A percentile compares a stretch with the other conserved stretches of the same genome.
Conservation (phyloP, 1,140 invertebrate species). For the Bathynomus jamesi region DNA sequence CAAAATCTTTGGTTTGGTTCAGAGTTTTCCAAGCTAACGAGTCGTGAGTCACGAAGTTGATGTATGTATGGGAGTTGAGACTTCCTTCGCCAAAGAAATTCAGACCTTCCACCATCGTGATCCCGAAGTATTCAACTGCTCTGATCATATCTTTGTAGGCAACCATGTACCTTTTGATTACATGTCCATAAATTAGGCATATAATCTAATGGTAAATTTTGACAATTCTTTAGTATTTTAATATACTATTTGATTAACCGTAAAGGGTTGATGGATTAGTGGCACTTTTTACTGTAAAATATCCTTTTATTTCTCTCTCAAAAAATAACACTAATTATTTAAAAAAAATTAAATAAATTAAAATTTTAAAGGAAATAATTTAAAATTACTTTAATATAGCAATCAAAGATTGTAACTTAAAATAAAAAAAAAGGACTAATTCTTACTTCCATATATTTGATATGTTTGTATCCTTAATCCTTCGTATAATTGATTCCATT, state of each 20-base stretch:
- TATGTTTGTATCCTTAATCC: conserved; percentile 24
- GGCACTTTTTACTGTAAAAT: no score
- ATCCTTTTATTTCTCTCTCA: no score
- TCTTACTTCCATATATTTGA: conserved; percentile 30
- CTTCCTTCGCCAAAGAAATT: conserved; percentile 71
- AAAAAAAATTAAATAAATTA: no score
- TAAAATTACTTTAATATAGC: no score
- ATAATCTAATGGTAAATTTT: no score
- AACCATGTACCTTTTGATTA: conserved; percentile 43
- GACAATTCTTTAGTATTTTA: no score
- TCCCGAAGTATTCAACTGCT: conserved; percentile 73
- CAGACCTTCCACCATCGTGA: conserved; percentile 50
- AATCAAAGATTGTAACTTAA: neutral
- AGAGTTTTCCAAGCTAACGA: conserved; percentile 46
- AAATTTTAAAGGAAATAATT: no score
- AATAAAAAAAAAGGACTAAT: no score
- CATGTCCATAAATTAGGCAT: conserved; percentile 38
- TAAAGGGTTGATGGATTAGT: no score
- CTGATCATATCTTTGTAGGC: conserved; percentile 74
- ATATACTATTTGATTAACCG: no score
- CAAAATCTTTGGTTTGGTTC: conserved; percentile 44
- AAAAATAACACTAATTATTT: no score
- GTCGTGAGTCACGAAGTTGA: conserved; percentile 40
- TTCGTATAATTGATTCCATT: conserved; percentile 26
- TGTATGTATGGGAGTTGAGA: conserved; percentile 53